A percentile compares a stretch with the other conserved stretches of the same genome.
Evolutionary conservation across 2,888 invertebrate genomes (phyloP).

Genomic region (Anthophora plumipes): DNA sequence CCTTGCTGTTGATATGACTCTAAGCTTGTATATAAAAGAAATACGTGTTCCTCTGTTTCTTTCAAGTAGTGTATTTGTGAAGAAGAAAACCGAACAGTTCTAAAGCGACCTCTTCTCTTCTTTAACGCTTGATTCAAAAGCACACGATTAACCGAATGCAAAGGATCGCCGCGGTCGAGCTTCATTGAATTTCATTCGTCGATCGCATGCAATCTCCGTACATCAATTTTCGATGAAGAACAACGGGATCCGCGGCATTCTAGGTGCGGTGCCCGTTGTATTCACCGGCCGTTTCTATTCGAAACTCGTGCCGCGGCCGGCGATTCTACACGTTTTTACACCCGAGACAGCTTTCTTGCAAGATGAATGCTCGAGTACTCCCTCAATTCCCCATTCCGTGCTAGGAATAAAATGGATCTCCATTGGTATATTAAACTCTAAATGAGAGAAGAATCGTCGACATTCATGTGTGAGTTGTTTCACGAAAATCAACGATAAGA

Average conservation of each 20-base stretch:
- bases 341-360: conserved; percentile 33
- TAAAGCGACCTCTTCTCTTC: no score
- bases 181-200: conserved; percentile 43
- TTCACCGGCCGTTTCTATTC: conserved; percentile 60
- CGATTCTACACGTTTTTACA: conserved; percentile 48
- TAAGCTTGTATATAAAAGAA: no score
- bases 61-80: background rate
- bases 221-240: conserved; percentile 55
- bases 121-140: background rate
- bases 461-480: background rate
- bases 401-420: conserved; percentile 41
- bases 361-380: conserved; percentile 49
- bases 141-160: background rate
- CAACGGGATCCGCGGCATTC: conserved; percentile 60
- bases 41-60: no score
- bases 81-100: background rate
- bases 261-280: conserved; percentile 56
- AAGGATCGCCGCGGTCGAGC: background rate
- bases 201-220: conserved; percentile 48
- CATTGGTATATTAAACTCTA: conserved; percentile 17
- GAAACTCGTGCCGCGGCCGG: conserved; percentile 48
- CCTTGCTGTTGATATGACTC: no score
- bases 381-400: conserved; percentile 45
- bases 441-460: conserved; percentile 10
- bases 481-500: background rate